Evolutionary conservation across 2,797 vertebrate genomes (phyloP), one percentile per base, ranked within the genome.

Genomic region (Pogoniulus pusillus): DNA sequence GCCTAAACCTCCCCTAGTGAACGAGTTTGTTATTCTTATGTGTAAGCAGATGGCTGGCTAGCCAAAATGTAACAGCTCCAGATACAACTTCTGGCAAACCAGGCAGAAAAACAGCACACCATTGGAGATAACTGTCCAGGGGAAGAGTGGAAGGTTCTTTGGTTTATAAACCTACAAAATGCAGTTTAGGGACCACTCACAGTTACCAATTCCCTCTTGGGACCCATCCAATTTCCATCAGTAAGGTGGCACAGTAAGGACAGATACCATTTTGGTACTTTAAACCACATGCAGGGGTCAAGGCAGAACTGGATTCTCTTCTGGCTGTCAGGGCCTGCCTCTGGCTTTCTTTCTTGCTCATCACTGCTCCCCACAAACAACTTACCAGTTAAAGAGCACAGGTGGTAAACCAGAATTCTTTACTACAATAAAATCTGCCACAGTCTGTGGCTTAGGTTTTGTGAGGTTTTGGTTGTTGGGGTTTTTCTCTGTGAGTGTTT

Each of bases 61-160:
- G 30, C 24, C 39, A 59, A 83, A 80, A 68, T 1, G 2, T 37
- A 85, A 58, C 30, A 34, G 8, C 16, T 64, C 60, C 70, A 87
- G 39, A 64, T 32, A 73, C 87, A 77, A 64, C 22, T 83, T 80
- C 45, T 27, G 23, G n/a, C 55, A 80, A 82, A 54, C 20, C 39
- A 37, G n/a, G 57, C 29, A 64, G 51, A 64, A 83, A 59, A 83
- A 15, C n/a, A 76, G 19, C 26, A 30, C 19, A 24, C 6, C 29
- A 58, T 43, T 30, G 26, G 37, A 54, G 29, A 65, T 26, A 4
- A 39, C 55, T n/a, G 13, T 8, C 60, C 53, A 39, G 1, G 0
- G 4, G 35, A 37, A 70, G 6, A 71, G 16, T 0, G 0, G 6
- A 57, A 8, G 4, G 8, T 34, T 57, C 32, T 78, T 73, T 32